Percentiles rank a stretch among this genome's conserved stretches.
Evolutionary conservation across 2,888 invertebrate species (phyloP).

Genomic region (Lacanobia oleracea): DNA sequence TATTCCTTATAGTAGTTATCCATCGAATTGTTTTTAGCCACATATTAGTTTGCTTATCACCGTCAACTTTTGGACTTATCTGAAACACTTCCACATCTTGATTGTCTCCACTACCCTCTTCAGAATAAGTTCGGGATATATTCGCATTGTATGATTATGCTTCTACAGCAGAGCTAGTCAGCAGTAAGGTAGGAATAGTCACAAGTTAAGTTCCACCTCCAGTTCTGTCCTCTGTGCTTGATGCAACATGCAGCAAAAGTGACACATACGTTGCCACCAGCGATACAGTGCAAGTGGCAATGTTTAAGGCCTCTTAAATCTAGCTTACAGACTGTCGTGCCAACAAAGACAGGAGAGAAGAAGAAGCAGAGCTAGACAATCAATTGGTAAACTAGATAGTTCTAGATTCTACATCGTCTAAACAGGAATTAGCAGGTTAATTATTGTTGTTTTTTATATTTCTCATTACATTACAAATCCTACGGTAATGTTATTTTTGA

Average conservation of each 20-base stretch:
- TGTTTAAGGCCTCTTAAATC: no score
- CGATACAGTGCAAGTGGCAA: no score
- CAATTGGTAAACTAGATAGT: neutral
- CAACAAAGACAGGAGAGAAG: no score
- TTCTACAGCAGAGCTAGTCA: neutral
- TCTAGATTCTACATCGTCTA: neutral
- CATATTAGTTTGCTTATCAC: neutral
- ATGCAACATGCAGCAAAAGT: no score
- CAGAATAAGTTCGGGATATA: neutral
- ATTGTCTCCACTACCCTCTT: neutral
- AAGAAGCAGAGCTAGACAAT: no score
- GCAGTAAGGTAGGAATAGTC: no score
- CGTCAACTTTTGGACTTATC: neutral
- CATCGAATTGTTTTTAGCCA: neutral
- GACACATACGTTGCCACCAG: no score
- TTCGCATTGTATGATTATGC: neutral
- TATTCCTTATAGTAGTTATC: no score
- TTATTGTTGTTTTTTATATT: neutral
- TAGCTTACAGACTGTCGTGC: no score
- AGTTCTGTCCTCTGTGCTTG: no score
- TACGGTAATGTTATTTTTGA: conserved; percentile 9
- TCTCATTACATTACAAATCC: neutral
- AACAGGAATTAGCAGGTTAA: neutral
- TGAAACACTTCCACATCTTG: neutral
- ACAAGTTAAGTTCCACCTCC: no score